These are phyloP conservation scores for Lepidocyrtoides sp. DNA, from an alignment of 2,888 invertebrate genomes.

Conservation along the genomic window DNA sequence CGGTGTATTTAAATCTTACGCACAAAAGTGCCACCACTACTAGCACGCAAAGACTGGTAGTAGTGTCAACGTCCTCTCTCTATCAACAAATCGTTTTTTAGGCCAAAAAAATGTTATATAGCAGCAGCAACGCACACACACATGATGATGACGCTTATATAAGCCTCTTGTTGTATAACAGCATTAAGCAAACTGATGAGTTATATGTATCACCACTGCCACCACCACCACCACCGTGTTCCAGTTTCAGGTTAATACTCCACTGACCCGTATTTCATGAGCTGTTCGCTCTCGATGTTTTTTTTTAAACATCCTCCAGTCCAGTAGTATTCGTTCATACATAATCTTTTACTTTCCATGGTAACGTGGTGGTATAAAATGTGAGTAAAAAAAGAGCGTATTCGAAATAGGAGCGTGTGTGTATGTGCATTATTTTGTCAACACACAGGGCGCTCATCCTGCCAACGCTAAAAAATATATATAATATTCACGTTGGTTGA, in stretches of 20 bases:
- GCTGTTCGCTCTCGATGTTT: background rate
- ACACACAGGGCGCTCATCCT: too few species aligned
- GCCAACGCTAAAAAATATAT: too few species aligned
- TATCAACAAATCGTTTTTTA: background rate
- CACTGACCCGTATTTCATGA: conserved; percentile 76
- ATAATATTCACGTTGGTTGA: too few species aligned
- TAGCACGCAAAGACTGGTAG: background rate
- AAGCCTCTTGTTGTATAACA: too few species aligned
- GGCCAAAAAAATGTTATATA: background rate
- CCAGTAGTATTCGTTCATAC: too few species aligned
- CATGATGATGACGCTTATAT: background rate
- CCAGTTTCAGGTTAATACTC: conserved; percentile 72
- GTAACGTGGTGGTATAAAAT: too few species aligned
- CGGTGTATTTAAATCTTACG: conserved; percentile 26
- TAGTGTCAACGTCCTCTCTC: conserved; percentile 61
- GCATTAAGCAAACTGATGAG: background rate
- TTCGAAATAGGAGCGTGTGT: too few species aligned
- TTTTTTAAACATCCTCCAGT: too few species aligned
- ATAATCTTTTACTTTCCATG: too few species aligned
- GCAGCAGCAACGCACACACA: background rate
- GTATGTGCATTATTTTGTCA: too few species aligned
- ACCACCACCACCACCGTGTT: conserved; percentile 7
- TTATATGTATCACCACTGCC: background rate
- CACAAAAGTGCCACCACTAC: background rate
- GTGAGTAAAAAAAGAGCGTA: too few species aligned